Base-by-base conservation (phyloP, 2,888 invertebrate species). In the Troglohyphantes excavatus region DNA sequence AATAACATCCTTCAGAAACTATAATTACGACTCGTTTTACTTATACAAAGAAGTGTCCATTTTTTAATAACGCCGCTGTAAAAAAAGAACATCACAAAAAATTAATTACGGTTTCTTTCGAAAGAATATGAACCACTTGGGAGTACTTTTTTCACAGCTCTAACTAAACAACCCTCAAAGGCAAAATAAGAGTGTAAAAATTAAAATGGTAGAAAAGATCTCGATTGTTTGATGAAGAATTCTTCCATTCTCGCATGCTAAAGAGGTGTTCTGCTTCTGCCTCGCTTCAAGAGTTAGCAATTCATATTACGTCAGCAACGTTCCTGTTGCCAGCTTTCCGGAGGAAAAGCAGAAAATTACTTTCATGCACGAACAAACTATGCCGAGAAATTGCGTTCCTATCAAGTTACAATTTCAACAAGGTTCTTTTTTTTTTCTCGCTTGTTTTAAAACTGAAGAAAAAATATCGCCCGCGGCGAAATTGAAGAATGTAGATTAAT, bases 281-380 rank as follows among this genome's bases (percentile, higher is more conserved):
- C 33, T 68, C 26, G 75, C 68, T 76, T 67, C 53, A 68, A 59
- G 46, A 85, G 61, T 59, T 68, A 59, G 68, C 67, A 23, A 85
- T 85, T 85, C 76, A 76, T 85, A 85, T 85, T 85, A 76, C 68
- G 68, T 59, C 68, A 68, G 67, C 68, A 67, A 76, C 17, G 75
- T 26, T 75, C 23, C 13, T 53, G 53, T 75, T 67, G 11, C 33
- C 59, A 83, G 29, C 59, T 67, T 39, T 29, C 67, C 19, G 17
- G 11, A 59, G 67, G 26, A 59, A 65, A 68, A 76, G 76, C 39
- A 53, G 76, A 76, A 85, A 83, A 83, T 73, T 83, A 68, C 76
- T 76, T 85, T 85, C 26, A 85, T 85, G 85, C 85, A 85, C 85
- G 85, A 85, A 85, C 59, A 59, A 76, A 59, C 68, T 68, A 65